phyloP scores from a whole-genome alignment of 2,113 vertebrate species.

The Phoenicopterus ruber region DNA sequence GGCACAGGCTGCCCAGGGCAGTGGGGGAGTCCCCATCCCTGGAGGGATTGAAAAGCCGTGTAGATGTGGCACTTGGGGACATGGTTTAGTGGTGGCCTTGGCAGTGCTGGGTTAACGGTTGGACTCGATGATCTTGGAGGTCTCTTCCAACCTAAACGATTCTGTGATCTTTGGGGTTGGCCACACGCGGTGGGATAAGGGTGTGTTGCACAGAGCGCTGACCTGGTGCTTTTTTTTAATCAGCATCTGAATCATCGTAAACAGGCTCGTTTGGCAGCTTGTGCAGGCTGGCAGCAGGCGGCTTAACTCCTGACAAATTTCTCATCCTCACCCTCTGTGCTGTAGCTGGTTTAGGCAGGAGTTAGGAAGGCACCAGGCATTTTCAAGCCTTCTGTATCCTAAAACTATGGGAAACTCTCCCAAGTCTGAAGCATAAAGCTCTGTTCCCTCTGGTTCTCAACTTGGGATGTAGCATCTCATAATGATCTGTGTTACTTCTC shows the following conservation, averaged over 20 bases:
- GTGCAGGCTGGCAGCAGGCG: not conserved
- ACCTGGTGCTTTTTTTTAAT: not conserved
- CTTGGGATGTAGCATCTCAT: fast-evolving
- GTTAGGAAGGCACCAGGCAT: not conserved
- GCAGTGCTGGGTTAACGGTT: no score
- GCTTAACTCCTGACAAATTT: not conserved
- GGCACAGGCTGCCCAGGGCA: no score
- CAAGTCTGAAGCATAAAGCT: not conserved
- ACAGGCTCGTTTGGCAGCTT: not conserved
- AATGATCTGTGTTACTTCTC: not conserved
- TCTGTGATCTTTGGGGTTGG: not conserved
- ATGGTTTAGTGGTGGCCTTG: no score
- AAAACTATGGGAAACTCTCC: not conserved
- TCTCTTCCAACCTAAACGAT: no score
- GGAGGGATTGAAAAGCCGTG: no score
- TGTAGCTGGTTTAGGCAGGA: not conserved
- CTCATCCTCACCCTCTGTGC: not conserved
- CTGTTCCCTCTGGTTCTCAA: not conserved
- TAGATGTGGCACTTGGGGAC: no score
- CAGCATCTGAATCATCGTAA: not conserved
- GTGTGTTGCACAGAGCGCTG: not conserved
- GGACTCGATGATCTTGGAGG: no score
- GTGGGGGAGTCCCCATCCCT: no score
- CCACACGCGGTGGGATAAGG: not conserved
- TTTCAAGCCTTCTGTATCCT: not conserved